phyloP scores from a whole-genome alignment of 2,797 vertebrate species.

The Steatocranus sp. region DNA sequence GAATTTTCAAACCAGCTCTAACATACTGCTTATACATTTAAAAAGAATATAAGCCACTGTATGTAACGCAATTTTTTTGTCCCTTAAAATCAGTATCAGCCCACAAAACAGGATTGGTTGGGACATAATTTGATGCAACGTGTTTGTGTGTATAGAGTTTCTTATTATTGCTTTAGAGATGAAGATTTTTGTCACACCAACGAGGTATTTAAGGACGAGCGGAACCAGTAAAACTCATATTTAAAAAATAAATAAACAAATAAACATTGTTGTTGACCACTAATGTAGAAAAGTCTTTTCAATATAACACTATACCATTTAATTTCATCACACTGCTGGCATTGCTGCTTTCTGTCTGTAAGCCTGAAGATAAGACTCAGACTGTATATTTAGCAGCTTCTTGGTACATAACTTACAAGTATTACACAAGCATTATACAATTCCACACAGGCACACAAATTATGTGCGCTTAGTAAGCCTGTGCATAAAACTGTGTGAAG shows the following conservation, averaged over 20 bases:
- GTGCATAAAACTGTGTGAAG: background rate
- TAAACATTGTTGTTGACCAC: background rate
- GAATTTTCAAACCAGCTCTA: background rate
- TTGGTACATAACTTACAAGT: slow-evolving; percentile 7
- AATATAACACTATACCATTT: background rate
- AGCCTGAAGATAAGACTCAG: background rate
- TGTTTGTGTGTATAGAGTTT: background rate
- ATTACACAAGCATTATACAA: slow-evolving; percentile 29
- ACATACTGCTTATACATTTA: background rate
- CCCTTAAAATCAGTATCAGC: background rate
- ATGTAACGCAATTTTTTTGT: background rate
- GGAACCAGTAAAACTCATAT: background rate
- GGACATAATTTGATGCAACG: background rate
- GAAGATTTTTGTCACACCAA: background rate
- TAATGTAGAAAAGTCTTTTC: background rate
- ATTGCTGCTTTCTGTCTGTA: background rate
- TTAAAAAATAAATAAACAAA: background rate
- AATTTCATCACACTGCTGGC: background rate
- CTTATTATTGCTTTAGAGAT: background rate
- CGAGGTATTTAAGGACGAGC: accelerated
- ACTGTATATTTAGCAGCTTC: background rate
- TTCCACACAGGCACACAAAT: background rate
- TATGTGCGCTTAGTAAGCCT: background rate
- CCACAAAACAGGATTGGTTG: background rate
- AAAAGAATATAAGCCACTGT: background rate